Conservation (phyloP, 2,888 invertebrate genomes). For the Cylindroiulus punctatus region DNA sequence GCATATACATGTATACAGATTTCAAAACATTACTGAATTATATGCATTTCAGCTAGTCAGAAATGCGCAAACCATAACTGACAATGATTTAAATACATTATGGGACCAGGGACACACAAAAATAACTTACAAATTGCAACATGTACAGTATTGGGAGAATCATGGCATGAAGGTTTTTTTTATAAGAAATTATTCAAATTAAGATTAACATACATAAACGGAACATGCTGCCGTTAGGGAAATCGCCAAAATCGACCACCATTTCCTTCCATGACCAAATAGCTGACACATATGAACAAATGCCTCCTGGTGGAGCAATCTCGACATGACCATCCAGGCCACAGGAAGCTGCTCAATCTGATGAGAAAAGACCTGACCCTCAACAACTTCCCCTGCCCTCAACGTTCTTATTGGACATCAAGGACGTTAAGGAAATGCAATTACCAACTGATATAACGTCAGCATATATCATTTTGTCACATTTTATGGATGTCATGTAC, state of each 20-base stretch:
- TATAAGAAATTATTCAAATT: not conserved
- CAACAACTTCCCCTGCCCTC: not conserved
- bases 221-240: not conserved
- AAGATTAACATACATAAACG: not conserved
- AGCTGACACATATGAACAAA: not conserved
- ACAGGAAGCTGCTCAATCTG: constrained; percentile 8
- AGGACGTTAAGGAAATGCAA: constrained; percentile 19
- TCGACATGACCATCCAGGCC: not conserved
- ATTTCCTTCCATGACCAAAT: not conserved
- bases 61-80: too few species aligned
- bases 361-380: not conserved
- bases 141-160: too few species aligned
- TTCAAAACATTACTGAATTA: too few species aligned
- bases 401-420: not conserved
- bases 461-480: constrained; percentile 19
- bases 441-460: constrained; percentile 16
- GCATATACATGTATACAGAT: too few species aligned
- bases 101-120: too few species aligned
- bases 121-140: too few species aligned
- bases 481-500: not conserved
- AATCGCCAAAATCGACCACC: not conserved
- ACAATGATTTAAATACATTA: too few species aligned
- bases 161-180: too few species aligned
- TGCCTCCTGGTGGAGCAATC: not conserved
- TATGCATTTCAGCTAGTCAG: too few species aligned